A percentile compares a stretch with the other conserved stretches of the same genome.
Evolutionary conservation across 2,113 vertebrate genomes (phyloP).

Genomic region (Mastomys natalensis): DNA sequence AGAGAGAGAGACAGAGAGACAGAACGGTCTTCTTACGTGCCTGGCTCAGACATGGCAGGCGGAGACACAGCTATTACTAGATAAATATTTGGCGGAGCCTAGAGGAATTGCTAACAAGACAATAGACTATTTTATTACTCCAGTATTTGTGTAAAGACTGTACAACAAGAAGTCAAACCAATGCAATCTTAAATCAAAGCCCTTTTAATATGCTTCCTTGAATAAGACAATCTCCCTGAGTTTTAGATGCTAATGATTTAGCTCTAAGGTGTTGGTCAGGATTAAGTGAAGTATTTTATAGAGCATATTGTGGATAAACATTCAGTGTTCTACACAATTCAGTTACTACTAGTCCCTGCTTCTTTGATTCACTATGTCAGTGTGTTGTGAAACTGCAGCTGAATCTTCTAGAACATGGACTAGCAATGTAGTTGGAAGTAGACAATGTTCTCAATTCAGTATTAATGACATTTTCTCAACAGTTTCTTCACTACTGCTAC

Average conservation of each 20-base stretch:
- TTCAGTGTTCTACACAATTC: neutral
- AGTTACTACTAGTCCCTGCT: neutral
- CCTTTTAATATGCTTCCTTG: neutral
- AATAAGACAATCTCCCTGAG: neutral
- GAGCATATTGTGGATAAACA: neutral
- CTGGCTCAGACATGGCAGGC: too few species aligned
- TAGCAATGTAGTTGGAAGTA: neutral
- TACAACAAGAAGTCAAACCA: neutral
- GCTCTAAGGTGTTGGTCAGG: neutral
- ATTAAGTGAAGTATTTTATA: constrained; percentile 20
- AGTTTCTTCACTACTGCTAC: neutral
- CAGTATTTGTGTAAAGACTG: neutral
- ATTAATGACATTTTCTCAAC: neutral
- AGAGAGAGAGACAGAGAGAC: too few species aligned
- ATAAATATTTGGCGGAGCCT: too few species aligned
- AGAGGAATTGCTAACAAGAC: neutral
- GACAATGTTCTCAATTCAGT: neutral
- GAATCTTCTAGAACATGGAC: neutral
- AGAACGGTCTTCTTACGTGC: too few species aligned
- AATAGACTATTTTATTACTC: neutral
- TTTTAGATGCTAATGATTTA: neutral
- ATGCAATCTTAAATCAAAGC: neutral
- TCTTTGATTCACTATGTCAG: neutral
- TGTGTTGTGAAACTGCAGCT: neutral
- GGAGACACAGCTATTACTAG: too few species aligned